Base-by-base conservation (phyloP, 2,113 vertebrate genomes). In the Anhinga rufa region DNA sequence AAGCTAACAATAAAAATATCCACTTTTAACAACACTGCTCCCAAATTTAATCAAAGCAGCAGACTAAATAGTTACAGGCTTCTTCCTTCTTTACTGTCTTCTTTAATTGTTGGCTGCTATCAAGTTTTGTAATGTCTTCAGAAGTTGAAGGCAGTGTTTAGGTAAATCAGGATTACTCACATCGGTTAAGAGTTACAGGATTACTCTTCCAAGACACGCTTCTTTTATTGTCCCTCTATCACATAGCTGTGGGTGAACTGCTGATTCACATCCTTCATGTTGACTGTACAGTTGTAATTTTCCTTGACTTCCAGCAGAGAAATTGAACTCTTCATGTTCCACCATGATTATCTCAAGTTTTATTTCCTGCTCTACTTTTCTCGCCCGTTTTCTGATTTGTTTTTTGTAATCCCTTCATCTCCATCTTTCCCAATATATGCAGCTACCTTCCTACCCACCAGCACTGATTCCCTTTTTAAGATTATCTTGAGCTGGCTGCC, bases 91-190 rank as follows among this genome's bases (percentile, higher is more conserved):
- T 86, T 86, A 66, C 13, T 2, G 5, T 88, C 17, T 13, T 82
- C n/a, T 80, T 80, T 83, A 70, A 71, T 90, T 81, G 57, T 82
- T 91, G 77, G 36, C 69, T 94, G 49, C 49, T 68, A 49, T 64
- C 36, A 58, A n/a, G 25, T 82, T 61, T 60, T 82, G 22, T 36
- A 76, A 85, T 89, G 57, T 72, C 62, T 57, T 96, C 55, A 92
- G 86, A 79, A 88, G 32, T 57, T 31, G 65, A 81, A 95, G 90
- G 72, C 76, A 79, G 9, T 46, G 31, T 44, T 93, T 76, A 88
- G 57, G 80, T 92, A 92, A 88, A 79, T 94, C 12, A 19, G 80
- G 57, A 89, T 95, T 95, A 84, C 69, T 95, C 75, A 79, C 6
- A 16, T 34, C 49, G 20, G 40, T 82, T 94, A 60, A 81, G 80